A percentile compares a stretch with the other conserved stretches of the same genome.
phyloP scores from a whole-genome alignment of 1,140 invertebrate genomes.

The Drosophila funebris region DNA sequence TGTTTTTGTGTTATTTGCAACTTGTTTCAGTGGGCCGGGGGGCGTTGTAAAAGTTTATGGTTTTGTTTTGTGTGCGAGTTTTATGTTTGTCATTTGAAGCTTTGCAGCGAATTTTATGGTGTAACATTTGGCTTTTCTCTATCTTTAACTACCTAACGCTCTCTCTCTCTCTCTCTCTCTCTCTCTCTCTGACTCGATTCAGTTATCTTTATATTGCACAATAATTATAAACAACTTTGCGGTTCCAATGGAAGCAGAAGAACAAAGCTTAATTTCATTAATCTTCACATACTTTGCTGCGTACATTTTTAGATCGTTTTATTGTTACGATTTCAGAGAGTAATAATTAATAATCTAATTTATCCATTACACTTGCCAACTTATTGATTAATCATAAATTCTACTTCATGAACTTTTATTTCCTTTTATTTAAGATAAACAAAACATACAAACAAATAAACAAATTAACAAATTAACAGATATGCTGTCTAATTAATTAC shows the following conservation, averaged over 20 bases:
- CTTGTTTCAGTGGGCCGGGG: conserved; percentile 32
- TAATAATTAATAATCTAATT: no score
- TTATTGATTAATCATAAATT: no score
- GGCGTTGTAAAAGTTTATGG: conserved; percentile 41
- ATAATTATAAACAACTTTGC: conserved; percentile 18
- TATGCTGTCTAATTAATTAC: no score
- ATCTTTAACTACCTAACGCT: not conserved
- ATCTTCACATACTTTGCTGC: not conserved
- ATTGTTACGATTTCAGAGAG: no score
- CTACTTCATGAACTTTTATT: no score
- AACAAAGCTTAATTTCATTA: not conserved
- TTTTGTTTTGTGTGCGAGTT: conserved; percentile 39
- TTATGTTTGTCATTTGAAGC: conserved; percentile 40
- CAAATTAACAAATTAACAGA: no score
- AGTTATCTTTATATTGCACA: conserved; percentile 8
- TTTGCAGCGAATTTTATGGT: conserved; percentile 44
- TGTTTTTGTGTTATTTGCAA: conserved; percentile 39
- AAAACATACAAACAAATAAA: no score
- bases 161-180: not conserved
- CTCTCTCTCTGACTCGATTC: not conserved
- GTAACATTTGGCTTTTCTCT: conserved; percentile 29
- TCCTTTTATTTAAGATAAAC: no score
- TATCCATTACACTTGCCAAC: no score
- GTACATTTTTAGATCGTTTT: no score
- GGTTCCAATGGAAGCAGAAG: not conserved